A percentile compares a stretch with the other conserved stretches of the same genome.
Evolutionary conservation across 2,888 invertebrate genomes (phyloP).

Genomic region (Leptopilina drosophilae): DNA sequence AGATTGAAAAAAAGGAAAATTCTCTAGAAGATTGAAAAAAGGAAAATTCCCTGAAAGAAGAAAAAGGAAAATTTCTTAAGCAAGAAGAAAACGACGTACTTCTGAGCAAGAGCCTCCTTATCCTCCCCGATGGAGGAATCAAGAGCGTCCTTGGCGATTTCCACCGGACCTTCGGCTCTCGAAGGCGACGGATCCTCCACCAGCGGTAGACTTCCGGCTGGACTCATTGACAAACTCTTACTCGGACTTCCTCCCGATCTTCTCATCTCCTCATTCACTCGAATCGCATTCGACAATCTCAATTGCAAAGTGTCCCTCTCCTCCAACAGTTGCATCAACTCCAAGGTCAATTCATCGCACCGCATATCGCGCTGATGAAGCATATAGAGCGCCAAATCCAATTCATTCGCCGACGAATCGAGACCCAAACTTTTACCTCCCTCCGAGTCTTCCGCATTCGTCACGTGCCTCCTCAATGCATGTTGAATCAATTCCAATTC

Average conservation of each 20-base stretch:
- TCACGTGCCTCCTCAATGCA: slow-evolving; percentile 63
- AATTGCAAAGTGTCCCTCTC: slow-evolving; percentile 91
- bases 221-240: slow-evolving; percentile 43
- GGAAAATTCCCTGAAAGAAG: background rate
- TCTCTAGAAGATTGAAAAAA: background rate
- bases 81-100: slow-evolving; percentile 65
- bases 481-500: slow-evolving; percentile 79
- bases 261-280: slow-evolving; percentile 83
- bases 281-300: slow-evolving; percentile 87
- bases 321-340: slow-evolving; percentile 88
- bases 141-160: slow-evolving; percentile 73
- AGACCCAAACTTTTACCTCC: background rate
- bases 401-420: slow-evolving; percentile 76
- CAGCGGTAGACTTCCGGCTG: slow-evolving; percentile 54
- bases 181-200: slow-evolving; percentile 69
- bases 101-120: slow-evolving; percentile 71
- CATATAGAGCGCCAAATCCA: slow-evolving; percentile 90
- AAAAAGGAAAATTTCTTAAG: background rate
- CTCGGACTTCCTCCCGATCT: slow-evolving; percentile 58
- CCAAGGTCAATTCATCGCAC: slow-evolving; percentile 91
- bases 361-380: slow-evolving; percentile 91
- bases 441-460: slow-evolving; percentile 51
- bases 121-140: slow-evolving; percentile 67
- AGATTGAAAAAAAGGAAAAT: background rate
- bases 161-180: slow-evolving; percentile 69